These are phyloP conservation scores for Bufo gargarizans DNA, from an alignment of 2,113 vertebrate genomes.

Conservation along the genomic window DNA sequence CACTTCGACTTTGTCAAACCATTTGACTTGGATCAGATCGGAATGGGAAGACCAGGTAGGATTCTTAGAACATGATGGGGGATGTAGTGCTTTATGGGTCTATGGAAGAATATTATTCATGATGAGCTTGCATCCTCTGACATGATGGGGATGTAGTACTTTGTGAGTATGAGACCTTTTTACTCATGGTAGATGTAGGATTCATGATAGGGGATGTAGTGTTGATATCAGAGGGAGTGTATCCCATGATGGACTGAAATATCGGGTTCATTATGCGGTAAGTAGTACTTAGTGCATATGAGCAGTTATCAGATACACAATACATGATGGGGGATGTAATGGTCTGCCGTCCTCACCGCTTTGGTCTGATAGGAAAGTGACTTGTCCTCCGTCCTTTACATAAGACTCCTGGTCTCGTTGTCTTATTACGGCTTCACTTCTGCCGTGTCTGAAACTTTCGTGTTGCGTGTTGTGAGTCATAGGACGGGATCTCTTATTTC, in stretches of 20 bases:
- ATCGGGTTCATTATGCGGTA: not conserved
- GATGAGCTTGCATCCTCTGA: too few relatives aligned
- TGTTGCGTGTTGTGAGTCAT: slow-evolving; percentile 14
- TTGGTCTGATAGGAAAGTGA: not conserved
- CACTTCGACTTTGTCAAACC: slow-evolving; percentile 86
- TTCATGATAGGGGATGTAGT: not conserved
- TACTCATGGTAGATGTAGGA: not conserved
- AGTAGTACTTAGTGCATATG: not conserved
- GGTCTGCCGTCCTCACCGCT: not conserved
- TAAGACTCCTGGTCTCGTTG: not conserved
- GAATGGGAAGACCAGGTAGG: slow-evolving; percentile 87
- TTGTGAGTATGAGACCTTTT: not conserved
- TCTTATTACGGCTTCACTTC: not conserved
- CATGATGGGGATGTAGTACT: not conserved
- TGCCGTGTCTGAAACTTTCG: not conserved
- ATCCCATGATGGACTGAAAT: too few relatives aligned
- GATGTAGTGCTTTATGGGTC: not conserved
- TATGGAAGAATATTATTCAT: not conserved
- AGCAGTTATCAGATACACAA: too few relatives aligned
- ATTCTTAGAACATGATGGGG: not conserved
- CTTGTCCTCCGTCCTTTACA: not conserved
- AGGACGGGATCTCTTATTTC: not conserved
- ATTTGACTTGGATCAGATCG: slow-evolving; percentile 81
- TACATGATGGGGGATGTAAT: not conserved
- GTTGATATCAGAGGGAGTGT: not conserved